Evolutionary conservation across 2,797 vertebrate species (phyloP), one percentile per base, ranked within the genome.

Genomic region (Ptychadena robeensis): DNA sequence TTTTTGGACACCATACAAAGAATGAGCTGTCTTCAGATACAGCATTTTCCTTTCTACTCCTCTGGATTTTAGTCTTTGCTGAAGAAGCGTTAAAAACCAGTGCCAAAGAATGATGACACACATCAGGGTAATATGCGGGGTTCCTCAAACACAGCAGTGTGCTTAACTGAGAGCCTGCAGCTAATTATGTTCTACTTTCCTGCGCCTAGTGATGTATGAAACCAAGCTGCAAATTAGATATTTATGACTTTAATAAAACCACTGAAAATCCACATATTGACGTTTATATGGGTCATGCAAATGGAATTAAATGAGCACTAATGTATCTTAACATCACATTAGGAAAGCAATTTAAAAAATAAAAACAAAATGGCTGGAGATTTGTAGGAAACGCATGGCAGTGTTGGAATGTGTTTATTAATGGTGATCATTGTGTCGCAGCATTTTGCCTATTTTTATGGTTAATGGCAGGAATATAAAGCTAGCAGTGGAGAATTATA

Each of bases 211-310:
- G 83, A 85, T 85, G 22, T 70, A 85, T 71, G 72, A 71, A 40
- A 57, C 38, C 57, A 68, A 64, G 78, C 72, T 81, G 72, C 78
- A 85, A 80, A 81, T 80, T 40, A 76, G 72, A 85, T 85, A 85
- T 85, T 85, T 85, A 85, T 80, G 72, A 57, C 83, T 85, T 85
- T 85, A 85, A 85, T 85, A 85, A 85, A 85, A 81, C 65, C 83
- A 71, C 65, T 38, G 66, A 81, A 85, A 85, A 84, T 81, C 37
- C 83, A 75, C 78, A 81, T 85, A 75, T 85, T 85, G 83, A 76
- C 59, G 53, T 85, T 85, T 81, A 80, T 85, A 81, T 85, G 63
- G 59, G 72, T 30, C 70, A 81, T 85, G 83, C 83, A 85, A 80
- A 85, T 71, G 72, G 68, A 68, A 80, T 85, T 80, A 81, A 85